These are phyloP conservation scores for Ramphastos sulfuratus DNA, from an alignment of 2,113 vertebrate species.

Conservation along the genomic window DNA sequence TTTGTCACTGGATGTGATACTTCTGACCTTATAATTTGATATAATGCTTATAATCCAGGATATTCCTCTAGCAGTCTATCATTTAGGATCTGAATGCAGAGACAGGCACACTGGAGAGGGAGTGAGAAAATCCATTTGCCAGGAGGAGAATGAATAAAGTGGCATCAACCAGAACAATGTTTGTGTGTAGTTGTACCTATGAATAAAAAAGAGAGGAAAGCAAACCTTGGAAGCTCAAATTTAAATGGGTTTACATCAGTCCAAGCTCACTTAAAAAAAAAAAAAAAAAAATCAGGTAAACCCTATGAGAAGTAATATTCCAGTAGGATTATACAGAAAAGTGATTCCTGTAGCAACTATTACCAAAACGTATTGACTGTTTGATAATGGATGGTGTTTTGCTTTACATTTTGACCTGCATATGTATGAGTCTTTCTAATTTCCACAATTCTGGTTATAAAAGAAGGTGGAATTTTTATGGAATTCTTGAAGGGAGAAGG, in stretches of 20 bases:
- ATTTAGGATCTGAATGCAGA: neutral
- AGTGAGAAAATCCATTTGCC: neutral
- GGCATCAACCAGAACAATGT: neutral
- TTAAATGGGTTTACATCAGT: neutral
- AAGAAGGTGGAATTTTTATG: neutral
- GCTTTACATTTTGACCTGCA: neutral
- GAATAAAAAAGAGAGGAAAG: neutral
- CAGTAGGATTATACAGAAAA: neutral
- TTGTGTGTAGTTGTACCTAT: neutral
- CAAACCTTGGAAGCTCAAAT: neutral
- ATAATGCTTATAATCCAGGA: neutral
- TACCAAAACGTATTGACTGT: neutral
- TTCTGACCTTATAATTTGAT: neutral
- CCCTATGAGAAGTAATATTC: neutral
- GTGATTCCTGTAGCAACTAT: neutral
- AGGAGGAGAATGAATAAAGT: neutral
- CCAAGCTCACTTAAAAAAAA: neutral
- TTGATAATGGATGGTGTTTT: neutral
- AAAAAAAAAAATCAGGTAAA: too few relatives aligned
- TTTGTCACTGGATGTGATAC: neutral
- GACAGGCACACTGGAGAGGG: neutral
- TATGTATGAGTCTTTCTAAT: neutral
- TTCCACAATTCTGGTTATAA: neutral
- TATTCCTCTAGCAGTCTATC: neutral
- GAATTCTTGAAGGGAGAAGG: neutral